Percentiles rank a stretch among this genome's conserved stretches.
phyloP scores from a whole-genome alignment of 2,113 vertebrate species.

The Pontoporia blainvillei region DNA sequence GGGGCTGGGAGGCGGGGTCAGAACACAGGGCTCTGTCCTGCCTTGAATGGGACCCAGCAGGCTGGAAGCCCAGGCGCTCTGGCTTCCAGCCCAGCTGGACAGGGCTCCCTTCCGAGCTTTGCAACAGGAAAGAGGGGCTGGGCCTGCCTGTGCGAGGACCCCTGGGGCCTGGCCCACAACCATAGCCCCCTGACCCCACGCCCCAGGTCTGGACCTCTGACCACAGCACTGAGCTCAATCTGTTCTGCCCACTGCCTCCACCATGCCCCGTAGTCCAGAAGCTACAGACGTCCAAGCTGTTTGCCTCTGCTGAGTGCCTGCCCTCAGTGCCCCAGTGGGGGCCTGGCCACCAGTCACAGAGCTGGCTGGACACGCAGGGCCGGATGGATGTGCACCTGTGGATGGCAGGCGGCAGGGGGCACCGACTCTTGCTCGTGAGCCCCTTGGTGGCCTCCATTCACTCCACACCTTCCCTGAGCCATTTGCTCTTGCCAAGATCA shows the following conservation, averaged over 20 bases:
- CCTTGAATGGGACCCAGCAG: not conserved
- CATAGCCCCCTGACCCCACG: not conserved
- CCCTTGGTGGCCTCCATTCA: not conserved
- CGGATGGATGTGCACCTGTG: not conserved
- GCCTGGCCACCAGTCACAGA: slow-evolving; percentile 55
- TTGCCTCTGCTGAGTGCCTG: slow-evolving; percentile 38
- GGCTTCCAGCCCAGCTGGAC: not conserved
- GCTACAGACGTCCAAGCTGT: not conserved
- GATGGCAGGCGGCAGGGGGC: not conserved
- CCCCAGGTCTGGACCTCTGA: not conserved
- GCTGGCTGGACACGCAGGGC: slow-evolving; percentile 31
- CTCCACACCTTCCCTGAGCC: too few species aligned
- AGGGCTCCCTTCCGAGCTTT: not conserved
- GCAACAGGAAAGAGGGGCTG: not conserved
- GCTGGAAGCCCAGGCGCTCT: not conserved
- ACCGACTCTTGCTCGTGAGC: not conserved
- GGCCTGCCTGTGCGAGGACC: not conserved
- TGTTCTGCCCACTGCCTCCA: slow-evolving; percentile 51
- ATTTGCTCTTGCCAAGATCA: not conserved
- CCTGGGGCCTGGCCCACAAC: not conserved
- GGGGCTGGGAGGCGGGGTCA: not conserved
- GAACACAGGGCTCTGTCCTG: not conserved
- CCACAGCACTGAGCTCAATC: slow-evolving; percentile 22
- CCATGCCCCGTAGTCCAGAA: slow-evolving; percentile 40
- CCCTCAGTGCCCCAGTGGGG: slow-evolving; percentile 27